Conservation (phyloP, 1,140 invertebrate species). For the Myzus persicae region DNA sequence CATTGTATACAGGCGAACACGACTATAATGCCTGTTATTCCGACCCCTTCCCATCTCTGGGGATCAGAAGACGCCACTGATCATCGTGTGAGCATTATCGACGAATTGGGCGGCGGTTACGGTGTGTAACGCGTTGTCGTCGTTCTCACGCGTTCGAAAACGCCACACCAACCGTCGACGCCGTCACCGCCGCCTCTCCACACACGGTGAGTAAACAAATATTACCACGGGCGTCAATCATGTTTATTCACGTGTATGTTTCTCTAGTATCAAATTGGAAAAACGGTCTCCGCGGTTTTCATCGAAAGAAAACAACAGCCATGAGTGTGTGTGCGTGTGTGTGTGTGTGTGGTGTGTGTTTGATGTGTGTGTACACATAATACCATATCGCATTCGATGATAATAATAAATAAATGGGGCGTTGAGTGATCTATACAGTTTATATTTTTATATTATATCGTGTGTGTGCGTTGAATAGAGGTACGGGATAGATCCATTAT, state of each 20-base stretch:
- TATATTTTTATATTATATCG: background rate
- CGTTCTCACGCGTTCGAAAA: slow-evolving; percentile 44
- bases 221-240: slow-evolving; percentile 52
- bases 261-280: slow-evolving; percentile 18
- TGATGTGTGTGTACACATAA: background rate
- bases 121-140: background rate
- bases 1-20: background rate
- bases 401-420: background rate
- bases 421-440: background rate
- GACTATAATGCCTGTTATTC: background rate
- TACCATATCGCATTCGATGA: background rate
- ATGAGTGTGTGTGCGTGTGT: background rate
- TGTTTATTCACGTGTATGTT: slow-evolving; percentile 20
- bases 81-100: background rate
- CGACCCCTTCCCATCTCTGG: no score
- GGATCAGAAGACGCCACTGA: background rate
- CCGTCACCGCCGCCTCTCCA: background rate
- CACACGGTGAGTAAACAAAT: slow-evolving; percentile 21
- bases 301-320: slow-evolving; percentile 11
- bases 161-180: background rate
- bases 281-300: background rate
- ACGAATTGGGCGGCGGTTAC: background rate
- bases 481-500: background rate
- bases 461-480: background rate
- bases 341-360: no score